Evolutionary conservation across 1,140 invertebrate genomes (phyloP), one percentile per base, ranked within the genome.

Genomic region (Eueides isabella): DNA sequence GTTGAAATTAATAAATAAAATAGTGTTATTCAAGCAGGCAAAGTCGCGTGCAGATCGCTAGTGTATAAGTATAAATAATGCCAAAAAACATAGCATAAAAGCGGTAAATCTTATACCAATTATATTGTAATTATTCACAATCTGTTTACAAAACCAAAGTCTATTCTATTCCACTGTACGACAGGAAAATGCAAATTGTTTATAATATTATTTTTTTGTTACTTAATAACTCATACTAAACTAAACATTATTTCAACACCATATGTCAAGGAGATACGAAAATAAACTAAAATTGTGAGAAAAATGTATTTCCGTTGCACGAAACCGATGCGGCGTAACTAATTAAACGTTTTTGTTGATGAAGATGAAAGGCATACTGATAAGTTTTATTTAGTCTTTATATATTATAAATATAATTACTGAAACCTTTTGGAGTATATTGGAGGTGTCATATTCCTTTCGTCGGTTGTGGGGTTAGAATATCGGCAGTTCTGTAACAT

Each of bases 321-420:
- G 44, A 23, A 30, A 41, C 44, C 55, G 48, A 68, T 68, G 66
- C n/a, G 67, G 44, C 48, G 31, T 68, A 23, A 68, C 67, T 69
- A 61, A 69, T 69, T 61, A 35, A 41, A 61, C 2, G 26, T 61
- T 69, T 69, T 69, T 33, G 55, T 31, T 61, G 30, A 19, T 12
- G 48, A 14, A 31, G 44, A 55, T 55, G 48, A 55, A 55, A 55
- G 48, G 19, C 2, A 55, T 4, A 12, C 23, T 55, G 48, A 55
- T 55, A 55, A 23, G 23, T 26, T 11, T 12, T 55, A 26, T 11
- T 55, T 55, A 12, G 7, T 19, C 19, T 44, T 19, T 6, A 19
- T 44, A 19, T 44, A 44, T 38, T 38, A 38, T 14, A 12, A 16
- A 38, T 14, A 38, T 38, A 38, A 38, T 38, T 38, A 38, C 5